Evolutionary conservation across 2,888 invertebrate species (phyloP).

Genomic region (Pilophorus perplexus): DNA sequence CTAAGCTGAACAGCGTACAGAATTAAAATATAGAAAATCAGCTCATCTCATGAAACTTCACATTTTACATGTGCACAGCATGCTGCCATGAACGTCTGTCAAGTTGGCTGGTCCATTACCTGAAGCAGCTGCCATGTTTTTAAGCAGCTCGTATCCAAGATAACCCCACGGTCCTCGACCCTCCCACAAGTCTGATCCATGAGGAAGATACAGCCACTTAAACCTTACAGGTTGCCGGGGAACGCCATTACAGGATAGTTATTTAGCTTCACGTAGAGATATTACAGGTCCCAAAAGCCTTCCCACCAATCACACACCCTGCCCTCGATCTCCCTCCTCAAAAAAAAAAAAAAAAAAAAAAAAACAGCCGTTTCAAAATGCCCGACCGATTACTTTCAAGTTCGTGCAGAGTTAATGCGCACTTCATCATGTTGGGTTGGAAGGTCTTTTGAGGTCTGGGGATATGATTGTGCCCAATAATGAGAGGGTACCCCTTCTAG

Average conservation of each 20-base stretch:
- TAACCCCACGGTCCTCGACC: too few species aligned
- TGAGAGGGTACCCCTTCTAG: conserved; percentile 30
- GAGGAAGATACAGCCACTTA: conserved; percentile 21
- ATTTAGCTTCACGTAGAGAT: conserved; percentile 11
- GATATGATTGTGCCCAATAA: conserved; percentile 14
- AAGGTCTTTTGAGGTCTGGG: conserved; percentile 1
- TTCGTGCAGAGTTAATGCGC: conserved; percentile 38
- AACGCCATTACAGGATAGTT: conserved; percentile 33
- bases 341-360: too few species aligned
- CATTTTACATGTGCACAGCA: too few species aligned
- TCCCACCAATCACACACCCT: conserved; percentile 25
- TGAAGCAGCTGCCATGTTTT: too few species aligned
- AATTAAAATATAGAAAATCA: too few species aligned
- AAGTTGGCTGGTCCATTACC: too few species aligned
- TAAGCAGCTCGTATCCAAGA: too few species aligned
- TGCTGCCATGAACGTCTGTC: too few species aligned
- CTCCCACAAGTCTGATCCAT: conserved; percentile 13
- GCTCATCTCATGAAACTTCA: too few species aligned
- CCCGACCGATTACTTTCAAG: conserved; percentile 29
- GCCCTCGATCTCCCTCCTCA: not conserved
- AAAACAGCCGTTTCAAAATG: conserved; percentile 35
- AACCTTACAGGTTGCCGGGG: conserved; percentile 6
- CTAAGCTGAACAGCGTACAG: too few species aligned
- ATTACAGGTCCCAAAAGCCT: conserved; percentile 1
- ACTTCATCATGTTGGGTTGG: conserved; percentile 37